These are phyloP conservation scores for Blastomussa wellsi DNA, from an alignment of 92 coral and sea anemone genomes.

Conservation along the genomic window DNA sequence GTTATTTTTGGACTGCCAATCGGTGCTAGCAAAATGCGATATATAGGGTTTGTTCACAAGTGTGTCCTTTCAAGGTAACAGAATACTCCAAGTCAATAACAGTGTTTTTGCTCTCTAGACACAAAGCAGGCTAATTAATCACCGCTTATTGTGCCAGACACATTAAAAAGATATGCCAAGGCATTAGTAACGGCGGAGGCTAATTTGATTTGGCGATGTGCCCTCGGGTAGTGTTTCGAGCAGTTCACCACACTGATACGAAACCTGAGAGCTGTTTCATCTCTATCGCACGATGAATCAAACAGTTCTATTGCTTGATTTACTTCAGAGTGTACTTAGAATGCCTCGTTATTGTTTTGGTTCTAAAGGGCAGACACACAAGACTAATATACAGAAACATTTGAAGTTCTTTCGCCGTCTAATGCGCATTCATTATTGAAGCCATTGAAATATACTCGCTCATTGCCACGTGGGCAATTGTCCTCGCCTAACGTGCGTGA, in stretches of 20 bases:
- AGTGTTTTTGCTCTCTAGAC: slow-evolving; percentile 19
- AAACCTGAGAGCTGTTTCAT: neutral
- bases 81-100: slow-evolving; percentile 9
- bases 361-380: neutral
- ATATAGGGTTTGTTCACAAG: neutral
- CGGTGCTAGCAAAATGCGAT: neutral
- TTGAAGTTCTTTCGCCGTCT: neutral
- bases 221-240: slow-evolving; percentile 8
- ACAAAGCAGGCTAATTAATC: slow-evolving; percentile 47
- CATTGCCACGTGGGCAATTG: slow-evolving; percentile 39
- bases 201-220: slow-evolving; percentile 19
- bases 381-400: neutral
- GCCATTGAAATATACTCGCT: slow-evolving; percentile 10
- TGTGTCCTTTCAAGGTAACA: neutral
- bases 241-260: neutral
- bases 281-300: neutral
- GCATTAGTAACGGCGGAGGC: neutral
- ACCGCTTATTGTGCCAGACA: slow-evolving; percentile 18
- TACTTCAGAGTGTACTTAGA: neutral
- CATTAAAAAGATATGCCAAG: slow-evolving; percentile 10
- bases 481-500: slow-evolving; percentile 20
- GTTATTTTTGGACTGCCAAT: neutral
- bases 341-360: neutral
- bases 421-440: neutral
- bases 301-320: neutral